These are phyloP conservation scores for Argyrosomus regius DNA, from an alignment of 2,797 vertebrate genomes.

Conservation along the genomic window DNA sequence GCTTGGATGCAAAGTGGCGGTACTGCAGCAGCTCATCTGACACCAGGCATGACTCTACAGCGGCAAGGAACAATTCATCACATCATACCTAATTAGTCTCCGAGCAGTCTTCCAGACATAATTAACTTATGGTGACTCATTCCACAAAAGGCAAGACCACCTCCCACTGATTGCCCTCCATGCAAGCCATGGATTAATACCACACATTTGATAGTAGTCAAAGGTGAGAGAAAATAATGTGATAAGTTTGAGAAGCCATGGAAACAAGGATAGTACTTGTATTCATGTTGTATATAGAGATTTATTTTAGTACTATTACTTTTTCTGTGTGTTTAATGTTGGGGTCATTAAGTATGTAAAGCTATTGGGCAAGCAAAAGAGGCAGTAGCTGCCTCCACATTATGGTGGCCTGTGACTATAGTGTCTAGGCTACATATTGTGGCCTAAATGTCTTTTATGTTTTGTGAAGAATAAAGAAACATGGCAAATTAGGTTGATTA, in stretches of 20 bases:
- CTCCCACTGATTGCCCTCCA: conserved; percentile 16
- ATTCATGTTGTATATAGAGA: no score
- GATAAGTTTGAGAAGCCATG: neutral
- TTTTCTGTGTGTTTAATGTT: no score
- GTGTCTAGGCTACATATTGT: no score
- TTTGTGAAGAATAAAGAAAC: neutral
- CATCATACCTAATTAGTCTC: conserved; percentile 61
- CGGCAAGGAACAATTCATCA: conserved; percentile 58
- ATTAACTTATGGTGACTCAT: conserved; percentile 60
- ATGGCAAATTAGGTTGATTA: neutral
- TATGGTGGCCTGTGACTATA: no score
- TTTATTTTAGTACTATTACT: no score
- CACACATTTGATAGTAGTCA: conserved; percentile 16
- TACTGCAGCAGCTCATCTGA: conserved; percentile 95
- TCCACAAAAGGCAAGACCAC: conserved; percentile 37
- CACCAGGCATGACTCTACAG: conserved; percentile 92
- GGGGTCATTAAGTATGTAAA: no score
- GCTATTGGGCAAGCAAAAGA: no score
- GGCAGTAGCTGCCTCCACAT: no score
- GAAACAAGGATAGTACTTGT: no score
- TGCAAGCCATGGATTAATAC: conserved; percentile 10
- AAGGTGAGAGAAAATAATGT: conserved; percentile 15
- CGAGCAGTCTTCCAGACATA: conserved; percentile 46
- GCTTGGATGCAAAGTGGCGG: conserved; percentile 93
- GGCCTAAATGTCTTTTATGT: neutral